Percentiles rank a stretch among this genome's conserved stretches.
phyloP scores from a whole-genome alignment of 2,888 invertebrate genomes.

The Agrilus mali region DNA sequence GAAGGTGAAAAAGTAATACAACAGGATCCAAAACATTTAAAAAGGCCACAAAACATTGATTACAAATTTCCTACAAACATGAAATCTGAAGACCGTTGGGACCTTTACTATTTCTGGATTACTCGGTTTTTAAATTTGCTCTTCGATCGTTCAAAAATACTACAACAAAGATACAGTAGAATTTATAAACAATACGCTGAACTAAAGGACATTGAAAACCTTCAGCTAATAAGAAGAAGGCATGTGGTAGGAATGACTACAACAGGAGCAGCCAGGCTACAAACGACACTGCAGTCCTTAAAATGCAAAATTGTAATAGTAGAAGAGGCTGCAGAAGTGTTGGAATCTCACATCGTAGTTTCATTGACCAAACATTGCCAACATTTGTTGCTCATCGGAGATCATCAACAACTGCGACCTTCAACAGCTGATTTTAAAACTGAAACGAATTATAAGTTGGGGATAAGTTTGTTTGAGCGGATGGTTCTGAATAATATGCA shows the following conservation, averaged over 20 bases:
- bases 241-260: conserved; percentile 66
- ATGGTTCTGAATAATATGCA: conserved; percentile 53
- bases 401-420: conserved; percentile 69
- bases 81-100: conserved; percentile 23
- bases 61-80: conserved; percentile 18
- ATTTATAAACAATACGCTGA: conserved; percentile 13
- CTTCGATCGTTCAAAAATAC: conserved; percentile 12
- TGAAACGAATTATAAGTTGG: conserved; percentile 51
- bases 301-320: conserved; percentile 59
- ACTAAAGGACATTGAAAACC: conserved; percentile 41
- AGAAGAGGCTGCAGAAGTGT: conserved; percentile 82
- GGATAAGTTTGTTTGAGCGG: conserved; percentile 72
- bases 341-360: conserved; percentile 74
- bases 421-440: conserved; percentile 52
- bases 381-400: conserved; percentile 77
- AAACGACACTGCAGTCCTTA: conserved; percentile 46
- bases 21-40: too few relatives aligned
- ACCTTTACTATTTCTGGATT: conserved; percentile 27
- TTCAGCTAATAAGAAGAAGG: conserved; percentile 39
- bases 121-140: conserved; percentile 13
- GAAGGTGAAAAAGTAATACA: conserved; percentile 6
- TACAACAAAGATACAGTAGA: conserved; percentile 16
- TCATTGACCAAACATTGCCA: conserved; percentile 59
- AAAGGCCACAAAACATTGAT: conserved; percentile 7
- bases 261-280: conserved; percentile 57